These are phyloP conservation scores for Dendrolimus kikuchii DNA, from an alignment of 1,140 invertebrate species.

Conservation along the genomic window DNA sequence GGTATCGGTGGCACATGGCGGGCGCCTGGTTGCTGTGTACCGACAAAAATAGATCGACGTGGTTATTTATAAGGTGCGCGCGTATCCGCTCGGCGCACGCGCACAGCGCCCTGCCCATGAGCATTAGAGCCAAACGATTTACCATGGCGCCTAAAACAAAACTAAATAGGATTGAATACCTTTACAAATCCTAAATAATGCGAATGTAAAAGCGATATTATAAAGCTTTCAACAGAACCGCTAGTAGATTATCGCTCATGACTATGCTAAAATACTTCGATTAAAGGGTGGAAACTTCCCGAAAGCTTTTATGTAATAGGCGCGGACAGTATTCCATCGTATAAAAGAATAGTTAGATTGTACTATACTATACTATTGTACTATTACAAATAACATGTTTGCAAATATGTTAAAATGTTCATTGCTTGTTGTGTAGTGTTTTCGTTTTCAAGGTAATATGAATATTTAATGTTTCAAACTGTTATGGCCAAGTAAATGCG, in stretches of 20 bases:
- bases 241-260: slow-evolving; percentile 47
- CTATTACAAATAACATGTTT: too few relatives aligned
- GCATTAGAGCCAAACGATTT: slow-evolving; percentile 9
- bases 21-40: slow-evolving; percentile 41
- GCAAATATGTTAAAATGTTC: too few relatives aligned
- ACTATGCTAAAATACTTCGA: slow-evolving; percentile 24
- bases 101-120: slow-evolving; percentile 31
- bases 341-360: too few relatives aligned
- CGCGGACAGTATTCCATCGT: too few relatives aligned
- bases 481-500: slow-evolving; percentile 31
- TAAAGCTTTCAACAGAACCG: slow-evolving; percentile 39
- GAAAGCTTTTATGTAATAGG: slow-evolving; percentile 1
- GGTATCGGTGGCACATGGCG: slow-evolving; percentile 48
- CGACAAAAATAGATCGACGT: slow-evolving; percentile 53
- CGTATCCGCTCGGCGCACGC: slow-evolving; percentile 64
- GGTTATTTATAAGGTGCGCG: slow-evolving; percentile 57
- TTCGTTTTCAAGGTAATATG: slow-evolving; percentile 16
- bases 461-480: slow-evolving; percentile 21
- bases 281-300: slow-evolving; percentile 12
- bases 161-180: too few relatives aligned
- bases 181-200: too few relatives aligned
- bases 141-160: slow-evolving; percentile 27
- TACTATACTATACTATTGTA: too few relatives aligned
- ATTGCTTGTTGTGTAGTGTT: not conserved
- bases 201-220: slow-evolving; percentile 10